Base-by-base conservation (phyloP, 2,888 invertebrate genomes). In the Sinodicranocentrus sp. region DNA sequence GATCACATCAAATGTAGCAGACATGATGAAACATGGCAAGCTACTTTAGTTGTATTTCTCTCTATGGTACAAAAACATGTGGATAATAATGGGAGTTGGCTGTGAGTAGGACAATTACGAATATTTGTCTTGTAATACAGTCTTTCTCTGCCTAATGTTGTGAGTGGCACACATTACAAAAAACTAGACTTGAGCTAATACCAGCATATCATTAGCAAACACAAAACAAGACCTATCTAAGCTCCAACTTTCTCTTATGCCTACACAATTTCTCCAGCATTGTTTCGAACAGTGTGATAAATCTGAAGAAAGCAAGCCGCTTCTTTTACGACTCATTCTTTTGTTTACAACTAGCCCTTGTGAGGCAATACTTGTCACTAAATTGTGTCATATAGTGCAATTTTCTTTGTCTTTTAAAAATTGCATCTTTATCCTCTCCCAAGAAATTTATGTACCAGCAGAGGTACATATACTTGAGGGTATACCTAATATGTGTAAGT, bases 1-100 rank as follows among this genome's bases (percentile, higher is more conserved):
- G n/a, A 52, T 65, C 76, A 39, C 65, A 59, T 68, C 61, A 61
- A 78, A 70, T 61, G 77, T 67, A 25, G 78, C 26, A 59, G 78
- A 61, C 78, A 77, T 43, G 70, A 61, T 33, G 61, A 57, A 61
- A 61, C 48, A 33, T 33, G 61, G 59, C 67, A 54, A 68, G 44
- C 70, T 70, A 61, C 78, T 63, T 78, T 43, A 28, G 48, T 33
- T 39, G 48, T 67, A 26, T 67, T 26, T 59, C 57, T n/a, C 54
- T 44, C n/a, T n/a, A n/a, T n/a, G n/a, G n/a, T n/a, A 28, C 1
- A 48, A 3, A n/a, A 6, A 44, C 21, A 44, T 63, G 3, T 0
- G n/a, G 39, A 39, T 33, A 21, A 33, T 67, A 65, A 54, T 59
- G 33, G 52, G 43, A 68, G 44, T 44, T 68, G 77, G 19, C 54